Percentiles rank a stretch among this genome's conserved stretches.
These are phyloP conservation scores for Macrophya annulata DNA, from an alignment of 2,888 invertebrate species.

Conservation along the genomic window DNA sequence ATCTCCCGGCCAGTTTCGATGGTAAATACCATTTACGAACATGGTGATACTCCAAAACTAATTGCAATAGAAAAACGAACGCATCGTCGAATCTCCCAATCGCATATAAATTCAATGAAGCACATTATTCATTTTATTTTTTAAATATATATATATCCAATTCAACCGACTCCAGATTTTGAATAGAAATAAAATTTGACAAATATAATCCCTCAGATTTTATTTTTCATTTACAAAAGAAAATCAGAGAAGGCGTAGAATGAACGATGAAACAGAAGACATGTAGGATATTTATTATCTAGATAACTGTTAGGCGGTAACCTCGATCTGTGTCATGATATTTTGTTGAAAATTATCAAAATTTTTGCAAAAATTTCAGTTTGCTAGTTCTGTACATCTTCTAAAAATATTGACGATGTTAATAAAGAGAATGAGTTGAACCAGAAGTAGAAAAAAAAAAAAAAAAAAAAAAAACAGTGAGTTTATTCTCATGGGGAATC, in stretches of 20 bases:
- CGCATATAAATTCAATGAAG: background rate
- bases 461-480: conserved; percentile 17
- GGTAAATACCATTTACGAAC: conserved; percentile 21
- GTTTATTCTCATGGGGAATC: conserved; percentile 22
- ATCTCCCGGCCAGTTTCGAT: background rate
- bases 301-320: background rate
- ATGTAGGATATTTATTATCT: background rate
- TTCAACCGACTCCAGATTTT: background rate
- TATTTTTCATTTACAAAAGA: background rate
- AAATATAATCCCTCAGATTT: background rate
- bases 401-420: background rate
- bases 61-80: conserved; percentile 13
- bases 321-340: conserved; percentile 26
- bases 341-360: background rate
- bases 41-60: background rate
- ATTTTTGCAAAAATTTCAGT: background rate
- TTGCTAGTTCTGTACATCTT: background rate
- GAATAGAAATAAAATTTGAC: background rate
- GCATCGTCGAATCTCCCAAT: background rate
- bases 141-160: background rate
- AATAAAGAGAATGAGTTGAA: background rate
- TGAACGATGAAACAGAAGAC: background rate
- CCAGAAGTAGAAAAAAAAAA: background rate
- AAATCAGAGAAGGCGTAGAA: conserved; percentile 19
- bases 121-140: background rate